These are phyloP conservation scores for Atopsyche davidsoni DNA, from an alignment of 1,140 invertebrate genomes.

Conservation along the genomic window DNA sequence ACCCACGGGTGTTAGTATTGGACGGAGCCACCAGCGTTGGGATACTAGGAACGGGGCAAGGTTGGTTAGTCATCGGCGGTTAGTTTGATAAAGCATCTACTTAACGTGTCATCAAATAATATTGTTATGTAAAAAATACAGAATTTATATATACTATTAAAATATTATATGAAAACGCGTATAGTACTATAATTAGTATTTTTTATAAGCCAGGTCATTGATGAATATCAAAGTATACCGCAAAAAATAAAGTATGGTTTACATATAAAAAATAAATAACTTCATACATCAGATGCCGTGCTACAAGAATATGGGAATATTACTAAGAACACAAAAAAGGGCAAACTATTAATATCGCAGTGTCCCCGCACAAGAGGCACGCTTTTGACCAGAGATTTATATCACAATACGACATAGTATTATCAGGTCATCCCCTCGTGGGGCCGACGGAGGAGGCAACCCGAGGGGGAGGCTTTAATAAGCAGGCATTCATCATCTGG, in stretches of 20 bases:
- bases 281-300: no score
- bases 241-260: no score
- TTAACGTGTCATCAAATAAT: no score
- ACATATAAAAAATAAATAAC: no score
- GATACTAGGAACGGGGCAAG: not conserved
- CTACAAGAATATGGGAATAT: no score
- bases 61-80: slow-evolving; percentile 1
- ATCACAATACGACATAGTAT: slow-evolving; percentile 8
- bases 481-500: slow-evolving; percentile 27
- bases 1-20: slow-evolving; percentile 49
- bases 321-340: not conserved
- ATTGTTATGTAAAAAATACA: no score
- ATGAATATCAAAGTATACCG: no score
- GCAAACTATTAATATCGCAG: not conserved
- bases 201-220: no score
- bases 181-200: no score
- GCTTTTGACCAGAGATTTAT: slow-evolving; percentile 11
- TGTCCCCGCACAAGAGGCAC: not conserved
- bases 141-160: no score
- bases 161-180: no score
- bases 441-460: slow-evolving; percentile 2
- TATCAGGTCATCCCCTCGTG: slow-evolving; percentile 14
- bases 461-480: slow-evolving; percentile 25
- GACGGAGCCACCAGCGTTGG: slow-evolving; percentile 3
- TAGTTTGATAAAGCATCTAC: not conserved